A percentile compares a stretch with the other conserved stretches of the same genome.
Conservation (phyloP, 1,140 invertebrate genomes). For the Coelopa frigida region DNA sequence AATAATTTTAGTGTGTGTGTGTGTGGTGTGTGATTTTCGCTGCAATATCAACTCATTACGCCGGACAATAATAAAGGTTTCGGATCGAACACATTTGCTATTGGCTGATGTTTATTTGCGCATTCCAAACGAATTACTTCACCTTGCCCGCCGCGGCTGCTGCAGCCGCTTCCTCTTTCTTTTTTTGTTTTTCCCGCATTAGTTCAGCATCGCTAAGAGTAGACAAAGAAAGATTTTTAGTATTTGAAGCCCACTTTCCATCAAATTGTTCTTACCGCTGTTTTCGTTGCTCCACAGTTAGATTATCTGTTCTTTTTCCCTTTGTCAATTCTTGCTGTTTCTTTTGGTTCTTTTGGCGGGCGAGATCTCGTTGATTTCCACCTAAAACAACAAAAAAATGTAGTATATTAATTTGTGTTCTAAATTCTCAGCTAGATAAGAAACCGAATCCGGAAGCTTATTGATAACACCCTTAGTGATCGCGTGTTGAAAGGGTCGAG, state of each 20-base stretch:
- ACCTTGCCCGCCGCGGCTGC: conserved; percentile 27
- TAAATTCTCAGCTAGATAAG: too few species aligned
- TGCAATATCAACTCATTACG: too few species aligned
- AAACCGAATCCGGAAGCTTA: background rate
- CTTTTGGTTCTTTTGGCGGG: conserved; percentile 72
- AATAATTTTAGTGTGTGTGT: too few species aligned
- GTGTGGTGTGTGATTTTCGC: too few species aligned
- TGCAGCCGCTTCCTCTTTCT: conserved; percentile 51
- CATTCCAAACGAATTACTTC: too few species aligned
- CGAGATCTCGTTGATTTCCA: conserved; percentile 82
- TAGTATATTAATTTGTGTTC: conserved; percentile 5
- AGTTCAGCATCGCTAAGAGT: conserved; percentile 66
- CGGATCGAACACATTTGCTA: too few species aligned
- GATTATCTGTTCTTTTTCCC: conserved; percentile 58
- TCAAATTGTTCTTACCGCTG: conserved; percentile 53
- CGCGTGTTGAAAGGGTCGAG: too few species aligned
- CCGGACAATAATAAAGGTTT: too few species aligned
- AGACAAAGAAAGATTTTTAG: conserved; percentile 22
- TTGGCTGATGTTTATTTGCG: too few species aligned
- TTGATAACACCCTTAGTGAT: background rate
- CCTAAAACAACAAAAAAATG: conserved; percentile 44
- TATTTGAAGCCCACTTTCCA: conserved; percentile 7
- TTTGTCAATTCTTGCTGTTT: conserved; percentile 64
- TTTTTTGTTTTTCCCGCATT: conserved; percentile 73
- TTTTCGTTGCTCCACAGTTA: conserved; percentile 70